Conservation (phyloP, 2,888 invertebrate genomes). For the Pyrochroa serraticornis region DNA sequence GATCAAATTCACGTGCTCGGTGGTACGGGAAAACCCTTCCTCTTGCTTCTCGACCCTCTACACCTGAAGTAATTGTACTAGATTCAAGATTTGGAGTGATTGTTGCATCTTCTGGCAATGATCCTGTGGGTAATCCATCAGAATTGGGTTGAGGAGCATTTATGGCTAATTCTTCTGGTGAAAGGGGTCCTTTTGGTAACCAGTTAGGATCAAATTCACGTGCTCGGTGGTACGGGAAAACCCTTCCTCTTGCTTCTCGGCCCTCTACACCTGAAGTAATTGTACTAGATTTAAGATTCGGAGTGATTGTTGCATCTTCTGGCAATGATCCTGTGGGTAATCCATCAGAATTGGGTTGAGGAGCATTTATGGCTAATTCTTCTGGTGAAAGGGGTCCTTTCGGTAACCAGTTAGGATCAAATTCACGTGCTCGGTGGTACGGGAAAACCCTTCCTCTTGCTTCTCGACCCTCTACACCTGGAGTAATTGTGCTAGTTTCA, state of each 20-base stretch:
- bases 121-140: too few species aligned
- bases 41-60: neutral
- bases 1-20: neutral
- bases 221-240: neutral
- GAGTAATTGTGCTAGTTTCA: too few species aligned
- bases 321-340: too few species aligned
- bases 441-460: neutral
- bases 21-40: neutral
- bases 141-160: too few species aligned
- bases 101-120: too few species aligned
- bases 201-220: neutral
- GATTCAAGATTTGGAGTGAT: neutral
- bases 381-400: too few species aligned
- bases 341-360: too few species aligned
- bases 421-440: too few species aligned
- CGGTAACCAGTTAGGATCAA: too few species aligned
- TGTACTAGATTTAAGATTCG: too few species aligned
- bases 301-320: neutral
- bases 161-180: neutral
- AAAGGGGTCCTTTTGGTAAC: neutral
- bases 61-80: neutral
- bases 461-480: too few species aligned
- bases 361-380: too few species aligned
- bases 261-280: neutral
- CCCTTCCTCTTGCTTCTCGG: neutral